phyloP scores from a whole-genome alignment of 2,888 invertebrate species.

The Allophyes oxyacanthae region DNA sequence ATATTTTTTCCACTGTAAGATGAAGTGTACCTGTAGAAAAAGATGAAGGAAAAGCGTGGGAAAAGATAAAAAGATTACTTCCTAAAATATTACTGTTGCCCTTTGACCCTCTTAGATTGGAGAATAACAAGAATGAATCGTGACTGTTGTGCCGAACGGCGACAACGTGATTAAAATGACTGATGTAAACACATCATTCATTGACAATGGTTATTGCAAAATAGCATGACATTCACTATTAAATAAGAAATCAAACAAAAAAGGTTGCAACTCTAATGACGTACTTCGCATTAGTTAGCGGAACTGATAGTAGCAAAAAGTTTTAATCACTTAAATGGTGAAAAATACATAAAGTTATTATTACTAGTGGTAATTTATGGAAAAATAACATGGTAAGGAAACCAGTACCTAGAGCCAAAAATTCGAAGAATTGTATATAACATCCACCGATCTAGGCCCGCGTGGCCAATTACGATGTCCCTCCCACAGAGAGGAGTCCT shows the following conservation, averaged over 20 bases:
- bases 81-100: background rate
- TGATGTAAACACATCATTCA: conserved; percentile 38
- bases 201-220: conserved; percentile 36
- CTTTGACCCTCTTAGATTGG: conserved; percentile 4
- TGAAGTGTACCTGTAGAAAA: background rate
- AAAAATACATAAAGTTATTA: background rate
- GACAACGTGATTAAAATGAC: conserved; percentile 14
- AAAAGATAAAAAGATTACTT: background rate
- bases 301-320: conserved; percentile 14
- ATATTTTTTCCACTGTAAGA: background rate
- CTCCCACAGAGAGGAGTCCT: too few species aligned
- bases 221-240: conserved; percentile 40
- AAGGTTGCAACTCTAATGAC: conserved; percentile 34
- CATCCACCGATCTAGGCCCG: too few species aligned
- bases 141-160: conserved; percentile 20
- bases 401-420: too few species aligned
- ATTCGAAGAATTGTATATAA: too few species aligned
- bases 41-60: background rate
- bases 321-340: conserved; percentile 10
- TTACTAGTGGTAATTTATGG: too few species aligned
- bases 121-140: conserved; percentile 20
- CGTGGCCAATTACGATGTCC: too few species aligned
- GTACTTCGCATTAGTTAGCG: conserved; percentile 24
- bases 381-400: too few species aligned
- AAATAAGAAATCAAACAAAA: conserved; percentile 27